A percentile compares a stretch with the other conserved stretches of the same genome.
Conservation (phyloP, 2,113 vertebrate species). For the Neotragus pygmaeus region DNA sequence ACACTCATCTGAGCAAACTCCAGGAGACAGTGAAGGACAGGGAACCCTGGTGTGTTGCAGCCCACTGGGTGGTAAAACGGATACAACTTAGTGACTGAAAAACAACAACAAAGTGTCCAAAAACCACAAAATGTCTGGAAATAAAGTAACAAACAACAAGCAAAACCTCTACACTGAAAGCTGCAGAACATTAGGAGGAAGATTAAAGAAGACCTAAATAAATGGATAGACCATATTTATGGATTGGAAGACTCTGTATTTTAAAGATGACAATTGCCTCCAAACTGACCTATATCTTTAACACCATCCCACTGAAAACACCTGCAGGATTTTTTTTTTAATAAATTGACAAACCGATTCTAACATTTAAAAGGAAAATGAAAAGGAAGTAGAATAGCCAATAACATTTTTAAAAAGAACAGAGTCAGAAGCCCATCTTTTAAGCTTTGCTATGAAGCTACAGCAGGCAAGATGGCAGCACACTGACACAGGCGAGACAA, state of each 20-base stretch:
- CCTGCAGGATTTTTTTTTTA: background rate
- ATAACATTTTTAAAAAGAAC: background rate
- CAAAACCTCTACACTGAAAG: conserved; percentile 1
- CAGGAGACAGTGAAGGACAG: background rate
- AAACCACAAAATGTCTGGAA: background rate
- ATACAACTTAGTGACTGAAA: background rate
- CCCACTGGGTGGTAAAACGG: rapidly evolving
- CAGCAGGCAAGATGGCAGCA: background rate
- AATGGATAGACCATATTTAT: background rate
- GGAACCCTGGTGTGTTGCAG: background rate
- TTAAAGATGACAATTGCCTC: background rate
- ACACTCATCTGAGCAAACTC: background rate
- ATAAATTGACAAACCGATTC: background rate
- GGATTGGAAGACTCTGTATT: background rate
- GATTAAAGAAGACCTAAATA: background rate
- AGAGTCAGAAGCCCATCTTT: background rate
- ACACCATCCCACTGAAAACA: background rate
- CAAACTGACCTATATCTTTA: background rate
- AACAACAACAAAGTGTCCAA: background rate
- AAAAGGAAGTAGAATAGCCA: background rate
- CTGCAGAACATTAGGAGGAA: background rate
- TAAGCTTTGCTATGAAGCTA: background rate
- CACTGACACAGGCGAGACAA: background rate
- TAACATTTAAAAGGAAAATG: background rate
- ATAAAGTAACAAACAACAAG: background rate